Evolutionary conservation across 2,113 vertebrate genomes (phyloP), one percentile per base, ranked within the genome.

Genomic region (Menidia beryllina): DNA sequence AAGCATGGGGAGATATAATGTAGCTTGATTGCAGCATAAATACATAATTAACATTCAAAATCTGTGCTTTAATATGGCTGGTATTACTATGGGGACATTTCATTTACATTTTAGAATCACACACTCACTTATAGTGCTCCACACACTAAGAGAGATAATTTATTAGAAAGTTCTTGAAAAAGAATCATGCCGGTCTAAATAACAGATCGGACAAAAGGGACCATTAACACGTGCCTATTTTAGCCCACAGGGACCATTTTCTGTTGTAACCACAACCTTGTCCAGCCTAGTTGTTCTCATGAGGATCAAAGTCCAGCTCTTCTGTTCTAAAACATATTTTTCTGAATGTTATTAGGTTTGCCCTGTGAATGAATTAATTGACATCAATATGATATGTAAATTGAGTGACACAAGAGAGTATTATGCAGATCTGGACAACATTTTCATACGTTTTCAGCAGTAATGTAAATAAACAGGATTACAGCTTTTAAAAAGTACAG

Each of bases 1-100:
- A 17, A 55, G 57, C 49, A 51, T 58, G 62, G 76, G 75, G 47
- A 73, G 43, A 77, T 38, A 58, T 67, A 48, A 50, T 54, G 64
- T 26, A 52, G 83, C 73, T 71, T 85, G 53, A 86, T 74, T 81
- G 64, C 71, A 75, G 79, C 66, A 88, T 85, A 75, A 87, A 87
- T 88, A 67, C 81, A 88, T 84, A 90, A 91, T 90, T 86, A 89
- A 85, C 79, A 83, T 79, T 85, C 71, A 82, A 68, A 77, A 90
- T 88, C 79, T 79, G 70, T 0, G 21, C 59, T 90, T 90, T 90
- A 88, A 90, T 90, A 86, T 82, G 75, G 75, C 65, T 61, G 69
- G 73, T 88, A 86, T 83, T 86, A 87, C 85, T 79, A 75, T 57
- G 52, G 85, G 83, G 79, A 78, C 64, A 45, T 79, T 80, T 83